phyloP scores from a whole-genome alignment of 2,888 invertebrate species.

The Cantharis nigra region DNA sequence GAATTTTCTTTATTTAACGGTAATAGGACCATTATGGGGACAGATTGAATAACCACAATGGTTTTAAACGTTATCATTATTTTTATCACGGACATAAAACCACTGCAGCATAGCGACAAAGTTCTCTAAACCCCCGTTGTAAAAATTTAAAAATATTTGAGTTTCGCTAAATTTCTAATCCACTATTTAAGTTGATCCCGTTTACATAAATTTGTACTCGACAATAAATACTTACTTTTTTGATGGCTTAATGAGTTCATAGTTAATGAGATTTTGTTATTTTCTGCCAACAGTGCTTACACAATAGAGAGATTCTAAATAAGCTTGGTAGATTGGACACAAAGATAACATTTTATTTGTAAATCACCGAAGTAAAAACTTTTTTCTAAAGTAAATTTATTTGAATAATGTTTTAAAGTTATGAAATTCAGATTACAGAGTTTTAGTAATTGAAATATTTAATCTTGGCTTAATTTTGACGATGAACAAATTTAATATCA shows the following conservation, averaged over 20 bases:
- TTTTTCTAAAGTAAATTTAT: not conserved
- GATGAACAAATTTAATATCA: not conserved
- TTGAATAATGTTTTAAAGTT: not conserved
- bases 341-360: not conserved
- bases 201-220: not conserved
- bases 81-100: not conserved
- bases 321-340: not conserved
- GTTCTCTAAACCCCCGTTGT: not conserved
- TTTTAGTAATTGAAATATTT: not conserved
- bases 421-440: not conserved
- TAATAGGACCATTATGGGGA: not conserved
- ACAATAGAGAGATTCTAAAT: not conserved
- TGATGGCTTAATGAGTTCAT: not conserved
- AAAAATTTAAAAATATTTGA: not conserved
- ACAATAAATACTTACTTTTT: not conserved
- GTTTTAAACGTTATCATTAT: not conserved
- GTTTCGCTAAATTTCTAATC: not conserved
- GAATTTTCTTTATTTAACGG: not conserved
- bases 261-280: not conserved
- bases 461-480: not conserved
- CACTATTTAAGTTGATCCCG: not conserved
- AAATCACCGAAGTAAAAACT: not conserved
- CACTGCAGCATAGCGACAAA: not conserved
- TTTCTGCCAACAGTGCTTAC: not conserved
- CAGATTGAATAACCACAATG: not conserved